Conservation (phyloP, 2,888 invertebrate genomes). For the Leptopterna dolabrata region DNA sequence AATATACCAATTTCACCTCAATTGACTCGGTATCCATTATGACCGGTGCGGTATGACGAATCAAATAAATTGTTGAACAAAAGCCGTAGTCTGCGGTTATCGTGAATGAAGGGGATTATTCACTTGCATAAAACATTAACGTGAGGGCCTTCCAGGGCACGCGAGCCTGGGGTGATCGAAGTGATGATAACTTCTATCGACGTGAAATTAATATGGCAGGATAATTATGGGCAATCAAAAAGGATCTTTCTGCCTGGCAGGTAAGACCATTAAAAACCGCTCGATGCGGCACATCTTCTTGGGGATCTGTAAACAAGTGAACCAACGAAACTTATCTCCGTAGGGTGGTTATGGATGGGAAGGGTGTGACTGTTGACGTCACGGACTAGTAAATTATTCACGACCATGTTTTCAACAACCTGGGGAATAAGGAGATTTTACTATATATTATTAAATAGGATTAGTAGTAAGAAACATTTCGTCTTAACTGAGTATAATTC, state of each 20-base stretch:
- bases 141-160: constrained; percentile 8
- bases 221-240: constrained; percentile 37
- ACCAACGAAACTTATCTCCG: not conserved
- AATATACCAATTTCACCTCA: constrained; percentile 45
- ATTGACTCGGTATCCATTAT: constrained; percentile 35
- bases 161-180: constrained; percentile 24
- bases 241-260: not conserved
- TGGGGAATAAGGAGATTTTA: no score
- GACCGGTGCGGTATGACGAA: constrained; percentile 6
- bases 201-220: constrained; percentile 37
- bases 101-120: constrained; percentile 47
- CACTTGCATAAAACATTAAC: constrained; percentile 46
- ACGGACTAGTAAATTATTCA: no score
- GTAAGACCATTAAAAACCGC: not conserved
- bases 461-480: no score
- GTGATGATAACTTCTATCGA: constrained; percentile 47
- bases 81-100: not conserved
- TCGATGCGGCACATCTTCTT: not conserved
- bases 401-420: no score
- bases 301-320: constrained; percentile 22
- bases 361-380: no score
- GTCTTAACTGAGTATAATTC: no score
- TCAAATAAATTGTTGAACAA: constrained; percentile 29
- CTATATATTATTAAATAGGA: no score
- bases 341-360: no score